Evolutionary conservation across 2,888 invertebrate genomes (phyloP).

Genomic region (Tipula unca): DNA sequence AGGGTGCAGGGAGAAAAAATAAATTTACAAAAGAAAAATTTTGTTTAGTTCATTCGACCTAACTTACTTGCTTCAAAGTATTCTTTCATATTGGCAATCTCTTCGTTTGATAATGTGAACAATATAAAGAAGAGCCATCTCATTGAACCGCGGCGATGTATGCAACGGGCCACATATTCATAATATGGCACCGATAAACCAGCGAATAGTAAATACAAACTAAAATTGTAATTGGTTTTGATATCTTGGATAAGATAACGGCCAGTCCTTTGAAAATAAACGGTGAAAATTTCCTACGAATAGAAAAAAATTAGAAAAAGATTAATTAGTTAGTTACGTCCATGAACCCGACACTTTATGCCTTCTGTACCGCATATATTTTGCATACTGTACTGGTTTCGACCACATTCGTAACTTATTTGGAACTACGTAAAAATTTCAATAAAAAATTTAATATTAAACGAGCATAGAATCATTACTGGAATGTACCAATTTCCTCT

Average conservation of each 20-base stretch:
- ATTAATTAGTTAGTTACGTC: neutral
- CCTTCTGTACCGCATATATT: too few species aligned
- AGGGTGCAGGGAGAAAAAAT: too few species aligned
- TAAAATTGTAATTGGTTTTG: neutral
- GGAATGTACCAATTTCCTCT: too few species aligned
- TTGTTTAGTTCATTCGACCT: neutral
- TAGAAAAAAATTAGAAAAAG: neutral
- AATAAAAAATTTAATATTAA: too few species aligned
- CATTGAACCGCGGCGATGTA: neutral
- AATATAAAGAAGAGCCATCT: conserved; percentile 14
- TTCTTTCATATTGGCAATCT: neutral
- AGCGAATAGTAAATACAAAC: neutral
- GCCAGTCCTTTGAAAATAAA: neutral
- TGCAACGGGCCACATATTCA: conserved; percentile 2
- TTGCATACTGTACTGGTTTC: too few species aligned
- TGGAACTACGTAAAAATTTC: too few species aligned
- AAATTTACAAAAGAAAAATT: neutral
- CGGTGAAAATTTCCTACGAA: neutral
- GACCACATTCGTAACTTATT: too few species aligned
- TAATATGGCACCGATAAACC: neutral
- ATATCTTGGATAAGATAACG: conserved; percentile 4
- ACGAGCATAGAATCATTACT: too few species aligned
- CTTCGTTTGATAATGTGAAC: conserved; percentile 1
- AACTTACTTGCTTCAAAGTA: conserved; percentile 15
- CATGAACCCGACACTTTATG: too few species aligned